Conservation (phyloP, 1,140 invertebrate species). For the Drosophila parabipectinata region DNA sequence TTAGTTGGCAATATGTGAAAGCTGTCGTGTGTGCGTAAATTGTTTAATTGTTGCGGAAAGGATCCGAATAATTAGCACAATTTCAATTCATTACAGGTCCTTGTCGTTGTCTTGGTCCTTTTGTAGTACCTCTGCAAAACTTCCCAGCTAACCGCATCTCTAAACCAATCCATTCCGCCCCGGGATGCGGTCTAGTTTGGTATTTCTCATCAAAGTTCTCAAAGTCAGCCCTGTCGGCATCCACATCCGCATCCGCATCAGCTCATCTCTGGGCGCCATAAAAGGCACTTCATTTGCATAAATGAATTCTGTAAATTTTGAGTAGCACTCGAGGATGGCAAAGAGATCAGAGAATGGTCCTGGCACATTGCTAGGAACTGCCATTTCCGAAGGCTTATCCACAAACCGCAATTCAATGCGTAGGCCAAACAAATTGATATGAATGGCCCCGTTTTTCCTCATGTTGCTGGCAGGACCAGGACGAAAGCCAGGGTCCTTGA, state of each 20-base stretch:
- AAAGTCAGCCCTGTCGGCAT: not conserved
- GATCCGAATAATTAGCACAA: slow-evolving; percentile 74
- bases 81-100: slow-evolving; percentile 70
- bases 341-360: slow-evolving; percentile 31
- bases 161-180: slow-evolving; percentile 5
- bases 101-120: slow-evolving; percentile 1
- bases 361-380: slow-evolving; percentile 29
- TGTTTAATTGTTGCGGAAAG: slow-evolving; percentile 77
- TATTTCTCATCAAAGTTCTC: slow-evolving; percentile 14
- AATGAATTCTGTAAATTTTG: slow-evolving; percentile 81
- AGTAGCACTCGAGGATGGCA: slow-evolving; percentile 65
- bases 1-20: slow-evolving; percentile 70
- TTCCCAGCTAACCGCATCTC: slow-evolving; percentile 9
- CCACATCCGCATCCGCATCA: slow-evolving; percentile 21
- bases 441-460: slow-evolving; percentile 52
- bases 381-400: slow-evolving; percentile 55
- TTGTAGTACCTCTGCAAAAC: slow-evolving; percentile 4
- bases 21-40: slow-evolving; percentile 67
- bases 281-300: slow-evolving; percentile 80
- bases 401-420: slow-evolving; percentile 75
- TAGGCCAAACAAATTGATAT: slow-evolving; percentile 74
- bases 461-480: slow-evolving; percentile 17
- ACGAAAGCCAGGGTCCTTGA: slow-evolving; percentile 39
- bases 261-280: slow-evolving; percentile 56
- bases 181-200: slow-evolving; percentile 27